Conservation (phyloP, 2,797 vertebrate species). For the Alectoris magna region DNA sequence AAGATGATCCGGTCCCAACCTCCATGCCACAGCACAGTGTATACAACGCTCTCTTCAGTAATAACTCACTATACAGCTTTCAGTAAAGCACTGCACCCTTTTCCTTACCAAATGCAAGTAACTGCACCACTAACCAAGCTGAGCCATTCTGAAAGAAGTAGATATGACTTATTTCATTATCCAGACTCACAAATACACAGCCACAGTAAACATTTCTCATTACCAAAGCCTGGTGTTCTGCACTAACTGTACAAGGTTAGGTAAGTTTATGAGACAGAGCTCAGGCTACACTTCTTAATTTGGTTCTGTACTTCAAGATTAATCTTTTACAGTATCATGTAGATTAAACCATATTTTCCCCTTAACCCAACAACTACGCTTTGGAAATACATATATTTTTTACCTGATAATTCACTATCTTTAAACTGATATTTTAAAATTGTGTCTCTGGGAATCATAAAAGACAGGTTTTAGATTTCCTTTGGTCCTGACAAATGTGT, state of each 20-base stretch:
- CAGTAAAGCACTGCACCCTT: not conserved
- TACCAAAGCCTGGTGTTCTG: not conserved
- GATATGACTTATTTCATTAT: not conserved
- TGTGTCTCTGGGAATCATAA: slow-evolving; percentile 35
- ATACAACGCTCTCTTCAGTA: not conserved
- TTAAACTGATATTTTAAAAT: slow-evolving; percentile 42
- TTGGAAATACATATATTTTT: not conserved
- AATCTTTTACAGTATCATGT: not conserved
- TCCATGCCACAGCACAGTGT: too few species aligned
- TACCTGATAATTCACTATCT: not conserved
- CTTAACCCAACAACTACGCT: not conserved
- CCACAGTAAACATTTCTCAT: not conserved
- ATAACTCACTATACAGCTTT: not conserved
- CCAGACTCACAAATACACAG: not conserved
- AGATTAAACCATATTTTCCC: not conserved
- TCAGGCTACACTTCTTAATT: not conserved
- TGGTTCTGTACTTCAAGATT: slow-evolving; percentile 1
- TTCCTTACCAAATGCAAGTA: not conserved
- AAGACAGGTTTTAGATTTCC: not conserved
- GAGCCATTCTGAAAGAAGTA: not conserved
- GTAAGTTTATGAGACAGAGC: not conserved
- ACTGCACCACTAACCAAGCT: not conserved
- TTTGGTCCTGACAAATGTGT: slow-evolving; percentile 34
- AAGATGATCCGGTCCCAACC: too few species aligned
- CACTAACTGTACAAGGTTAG: not conserved